These are phyloP conservation scores for Paramuricea clavata DNA, from an alignment of 92 coral and sea anemone genomes.

Conservation along the genomic window DNA sequence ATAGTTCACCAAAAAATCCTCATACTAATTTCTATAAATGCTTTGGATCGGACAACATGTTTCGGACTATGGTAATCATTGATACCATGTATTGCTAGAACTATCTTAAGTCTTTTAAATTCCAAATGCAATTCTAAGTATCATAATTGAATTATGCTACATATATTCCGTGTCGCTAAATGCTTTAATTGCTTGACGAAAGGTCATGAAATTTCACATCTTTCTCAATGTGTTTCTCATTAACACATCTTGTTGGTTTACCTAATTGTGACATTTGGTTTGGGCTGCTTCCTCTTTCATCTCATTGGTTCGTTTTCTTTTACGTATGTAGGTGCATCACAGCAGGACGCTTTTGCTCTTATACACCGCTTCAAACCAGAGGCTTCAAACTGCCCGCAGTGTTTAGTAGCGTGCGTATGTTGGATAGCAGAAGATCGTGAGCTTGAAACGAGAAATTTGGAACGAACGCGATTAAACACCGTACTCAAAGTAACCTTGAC, in stretches of 20 bases:
- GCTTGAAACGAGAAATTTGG: neutral
- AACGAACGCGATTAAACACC: neutral
- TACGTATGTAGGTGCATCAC: neutral
- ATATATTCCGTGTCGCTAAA: constrained; percentile 1
- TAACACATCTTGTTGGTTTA: neutral
- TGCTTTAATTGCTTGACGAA: constrained; percentile 11
- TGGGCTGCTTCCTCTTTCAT: constrained; percentile 23
- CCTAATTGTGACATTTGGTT: neutral
- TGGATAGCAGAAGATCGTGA: neutral
- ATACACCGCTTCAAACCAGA: neutral
- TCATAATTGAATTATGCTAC: neutral
- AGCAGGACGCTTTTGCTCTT: neutral
- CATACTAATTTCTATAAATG: too few species aligned
- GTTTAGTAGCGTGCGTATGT: neutral
- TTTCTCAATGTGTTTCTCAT: neutral
- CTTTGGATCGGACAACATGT: too few species aligned
- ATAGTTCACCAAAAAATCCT: too few species aligned
- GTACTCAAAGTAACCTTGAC: neutral
- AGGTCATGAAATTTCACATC: neutral
- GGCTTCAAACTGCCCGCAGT: neutral
- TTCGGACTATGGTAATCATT: neutral
- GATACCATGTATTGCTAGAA: neutral
- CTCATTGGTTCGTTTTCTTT: constrained; percentile 6
- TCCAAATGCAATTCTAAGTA: neutral
- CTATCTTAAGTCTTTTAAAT: neutral